Evolutionary conservation across 2,888 invertebrate genomes (phyloP).

Genomic region (Dryadula phaetusa): DNA sequence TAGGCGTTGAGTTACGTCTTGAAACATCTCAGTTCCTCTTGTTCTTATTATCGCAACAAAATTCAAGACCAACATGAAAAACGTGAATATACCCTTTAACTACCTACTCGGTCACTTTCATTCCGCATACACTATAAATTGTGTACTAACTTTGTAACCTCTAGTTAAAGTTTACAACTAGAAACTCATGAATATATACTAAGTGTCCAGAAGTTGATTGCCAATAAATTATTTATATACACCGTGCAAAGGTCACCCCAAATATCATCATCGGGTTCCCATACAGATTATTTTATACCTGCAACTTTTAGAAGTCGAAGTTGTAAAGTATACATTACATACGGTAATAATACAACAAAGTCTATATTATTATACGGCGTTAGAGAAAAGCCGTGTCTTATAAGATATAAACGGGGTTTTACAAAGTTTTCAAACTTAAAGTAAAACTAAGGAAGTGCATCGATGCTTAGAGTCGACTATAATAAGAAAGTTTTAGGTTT

Average conservation of each 20-base stretch:
- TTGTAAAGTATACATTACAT: background rate
- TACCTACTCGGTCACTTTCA: background rate
- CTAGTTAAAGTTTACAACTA: slow-evolving; percentile 2
- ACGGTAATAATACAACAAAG: slow-evolving; percentile 9
- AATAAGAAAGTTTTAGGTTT: too few species aligned
- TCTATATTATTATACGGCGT: background rate
- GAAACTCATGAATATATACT: slow-evolving; percentile 16
- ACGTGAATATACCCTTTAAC: background rate
- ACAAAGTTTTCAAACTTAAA: slow-evolving; percentile 3
- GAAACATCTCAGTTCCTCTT: too few species aligned
- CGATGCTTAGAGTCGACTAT: background rate
- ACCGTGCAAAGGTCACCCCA: slow-evolving; percentile 6
- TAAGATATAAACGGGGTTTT: background rate
- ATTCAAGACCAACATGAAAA: background rate
- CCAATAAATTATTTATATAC: slow-evolving; percentile 23
- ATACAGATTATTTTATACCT: slow-evolving; percentile 9
- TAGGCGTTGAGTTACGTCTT: too few species aligned
- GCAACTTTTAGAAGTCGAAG: background rate
- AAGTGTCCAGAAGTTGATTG: slow-evolving; percentile 11
- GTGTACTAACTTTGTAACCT: background rate
- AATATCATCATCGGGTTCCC: background rate
- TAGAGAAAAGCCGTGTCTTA: background rate
- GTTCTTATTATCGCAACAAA: background rate
- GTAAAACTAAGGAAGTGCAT: background rate
- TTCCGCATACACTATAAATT: background rate